phyloP scores from a whole-genome alignment of 2,113 vertebrate genomes.

The Dipodomys stephensi region DNA sequence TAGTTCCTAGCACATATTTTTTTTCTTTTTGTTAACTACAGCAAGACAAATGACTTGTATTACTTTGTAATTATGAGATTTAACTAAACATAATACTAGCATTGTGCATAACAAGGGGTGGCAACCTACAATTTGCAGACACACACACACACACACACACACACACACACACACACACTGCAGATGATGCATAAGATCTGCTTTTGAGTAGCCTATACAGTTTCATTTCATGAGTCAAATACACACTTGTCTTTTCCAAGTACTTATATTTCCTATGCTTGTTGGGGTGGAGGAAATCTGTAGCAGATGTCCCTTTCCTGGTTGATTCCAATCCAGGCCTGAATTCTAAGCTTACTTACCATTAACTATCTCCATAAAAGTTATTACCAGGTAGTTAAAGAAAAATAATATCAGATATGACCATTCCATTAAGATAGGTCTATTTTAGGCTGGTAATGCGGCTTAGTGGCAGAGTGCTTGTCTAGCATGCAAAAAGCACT shows the following conservation, averaged over 20 bases:
- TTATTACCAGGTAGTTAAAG: background rate
- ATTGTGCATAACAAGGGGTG: slow-evolving; percentile 40
- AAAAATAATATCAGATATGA: background rate
- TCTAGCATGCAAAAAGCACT: too few relatives aligned
- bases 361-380: background rate
- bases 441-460: background rate
- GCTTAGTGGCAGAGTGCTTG: too few relatives aligned
- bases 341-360: background rate
- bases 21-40: slow-evolving; percentile 55
- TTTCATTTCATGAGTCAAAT: background rate
- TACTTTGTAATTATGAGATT: slow-evolving; percentile 67
- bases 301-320: background rate
- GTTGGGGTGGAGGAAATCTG: background rate
- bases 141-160: background rate
- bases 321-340: background rate
- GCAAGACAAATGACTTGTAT: slow-evolving; percentile 69
- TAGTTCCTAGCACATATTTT: slow-evolving; percentile 48
- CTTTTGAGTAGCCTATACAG: background rate
- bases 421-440: background rate
- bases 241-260: background rate
- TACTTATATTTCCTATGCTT: background rate
- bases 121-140: background rate
- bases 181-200: background rate
- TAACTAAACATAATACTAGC: slow-evolving; percentile 63
- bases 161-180: background rate